Evolutionary conservation across 2,797 vertebrate species (phyloP).

Genomic region (Betta splendens): DNA sequence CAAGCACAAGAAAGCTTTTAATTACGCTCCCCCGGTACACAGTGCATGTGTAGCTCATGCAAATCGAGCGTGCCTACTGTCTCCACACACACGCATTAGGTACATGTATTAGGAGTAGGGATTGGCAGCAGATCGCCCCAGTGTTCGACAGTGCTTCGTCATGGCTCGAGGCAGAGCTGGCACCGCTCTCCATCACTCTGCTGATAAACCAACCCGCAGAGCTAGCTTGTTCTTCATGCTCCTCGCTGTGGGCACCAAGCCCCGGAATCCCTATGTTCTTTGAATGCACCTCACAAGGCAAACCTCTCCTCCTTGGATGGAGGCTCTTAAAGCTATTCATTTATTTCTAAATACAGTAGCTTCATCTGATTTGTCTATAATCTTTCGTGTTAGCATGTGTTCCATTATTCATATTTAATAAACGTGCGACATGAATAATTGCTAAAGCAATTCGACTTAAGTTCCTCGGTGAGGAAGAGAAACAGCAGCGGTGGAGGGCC

Average conservation of each 20-base stretch:
- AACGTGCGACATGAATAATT: conserved; percentile 42
- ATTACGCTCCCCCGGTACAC: conserved; percentile 75
- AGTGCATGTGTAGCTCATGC: conserved; percentile 73
- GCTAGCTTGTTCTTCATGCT: conserved; percentile 11
- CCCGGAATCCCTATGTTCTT: conserved; percentile 40
- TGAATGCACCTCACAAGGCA: conserved; percentile 36
- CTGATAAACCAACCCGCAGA: conserved; percentile 37
- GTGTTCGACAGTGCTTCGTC: conserved; percentile 25
- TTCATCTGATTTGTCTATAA: conserved; percentile 41
- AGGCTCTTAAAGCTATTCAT: conserved; percentile 63
- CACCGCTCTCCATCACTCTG: conserved; percentile 26
- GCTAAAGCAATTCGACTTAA: conserved; percentile 38
- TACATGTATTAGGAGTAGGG: conserved; percentile 36
- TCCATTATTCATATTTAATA: conserved; percentile 37
- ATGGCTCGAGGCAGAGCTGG: conserved; percentile 24
- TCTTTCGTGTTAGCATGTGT: conserved; percentile 33
- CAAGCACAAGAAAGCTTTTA: conserved; percentile 79
- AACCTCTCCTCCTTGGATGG: conserved; percentile 35
- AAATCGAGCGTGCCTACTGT: conserved; percentile 61
- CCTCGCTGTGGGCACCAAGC: conserved; percentile 37
- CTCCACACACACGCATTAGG: conserved; percentile 26
- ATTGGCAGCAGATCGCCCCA: conserved; percentile 27
- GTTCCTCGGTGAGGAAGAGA: conserved; percentile 33
- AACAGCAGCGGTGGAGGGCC: conserved; percentile 33
- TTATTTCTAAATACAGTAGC: conserved; percentile 62